phyloP scores from a whole-genome alignment of 2,888 invertebrate species.

The Sinotaia quadrata region DNA sequence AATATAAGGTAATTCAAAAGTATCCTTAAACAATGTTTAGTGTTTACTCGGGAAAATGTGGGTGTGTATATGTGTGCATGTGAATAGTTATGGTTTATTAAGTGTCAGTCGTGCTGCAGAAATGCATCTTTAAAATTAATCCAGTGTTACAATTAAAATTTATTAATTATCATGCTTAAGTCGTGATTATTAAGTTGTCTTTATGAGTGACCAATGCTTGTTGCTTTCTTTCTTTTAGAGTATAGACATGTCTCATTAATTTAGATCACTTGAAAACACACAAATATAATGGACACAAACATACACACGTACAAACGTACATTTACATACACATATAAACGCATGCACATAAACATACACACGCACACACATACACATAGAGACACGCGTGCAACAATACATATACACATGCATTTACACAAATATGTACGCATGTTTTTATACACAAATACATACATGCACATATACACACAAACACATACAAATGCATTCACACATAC shows the following conservation, averaged over 20 bases:
- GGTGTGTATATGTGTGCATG: no score
- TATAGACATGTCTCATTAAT: background rate
- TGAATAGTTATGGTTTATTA: no score
- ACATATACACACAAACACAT: constrained; percentile 7
- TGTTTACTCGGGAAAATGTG: no score
- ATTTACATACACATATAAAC: background rate
- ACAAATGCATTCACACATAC: constrained; percentile 6
- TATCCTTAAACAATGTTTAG: no score
- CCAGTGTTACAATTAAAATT: no score
- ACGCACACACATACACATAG: constrained; percentile 15
- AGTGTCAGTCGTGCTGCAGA: no score
- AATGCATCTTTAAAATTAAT: no score
- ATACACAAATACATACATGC: constrained; percentile 1
- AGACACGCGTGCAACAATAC: no score
- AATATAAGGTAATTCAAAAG: no score
- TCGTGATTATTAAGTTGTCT: background rate
- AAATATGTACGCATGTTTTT: background rate
- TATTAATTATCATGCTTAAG: no score
- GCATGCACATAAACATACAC: constrained; percentile 6
- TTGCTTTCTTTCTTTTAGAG: background rate
- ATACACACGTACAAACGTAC: background rate
- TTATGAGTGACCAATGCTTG: background rate
- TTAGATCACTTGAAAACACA: background rate
- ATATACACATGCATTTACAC: background rate
- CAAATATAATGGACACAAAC: background rate